These are phyloP conservation scores for Vollenhovia emeryi DNA, from an alignment of 1,140 invertebrate species.

Conservation along the genomic window DNA sequence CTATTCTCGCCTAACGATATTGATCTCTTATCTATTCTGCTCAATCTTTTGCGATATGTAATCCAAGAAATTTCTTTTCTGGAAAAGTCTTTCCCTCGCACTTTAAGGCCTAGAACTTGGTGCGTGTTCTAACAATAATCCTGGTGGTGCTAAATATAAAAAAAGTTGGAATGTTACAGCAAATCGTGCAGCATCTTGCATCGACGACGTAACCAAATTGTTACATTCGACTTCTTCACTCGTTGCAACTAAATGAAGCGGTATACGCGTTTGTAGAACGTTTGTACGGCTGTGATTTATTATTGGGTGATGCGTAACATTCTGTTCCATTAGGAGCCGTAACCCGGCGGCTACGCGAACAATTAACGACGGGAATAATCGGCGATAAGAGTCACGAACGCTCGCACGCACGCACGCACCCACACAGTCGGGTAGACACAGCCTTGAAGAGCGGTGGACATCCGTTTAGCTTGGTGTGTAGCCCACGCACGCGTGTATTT, in stretches of 20 bases:
- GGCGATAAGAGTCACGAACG: slow-evolving; percentile 55
- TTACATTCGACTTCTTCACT: not conserved
- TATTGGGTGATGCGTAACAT: slow-evolving; percentile 63
- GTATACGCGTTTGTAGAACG: slow-evolving; percentile 7
- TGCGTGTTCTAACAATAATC: too few relatives aligned
- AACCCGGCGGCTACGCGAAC: slow-evolving; percentile 49
- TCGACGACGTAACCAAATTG: not conserved
- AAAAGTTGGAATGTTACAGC: too few relatives aligned
- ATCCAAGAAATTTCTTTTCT: not conserved
- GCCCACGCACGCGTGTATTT: slow-evolving; percentile 59
- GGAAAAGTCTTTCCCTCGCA: too few relatives aligned
- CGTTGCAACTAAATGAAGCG: not conserved
- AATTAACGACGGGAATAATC: slow-evolving; percentile 56
- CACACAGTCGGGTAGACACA: not conserved
- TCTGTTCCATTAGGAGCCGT: slow-evolving; percentile 58
- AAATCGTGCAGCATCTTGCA: not conserved
- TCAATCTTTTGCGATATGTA: not conserved
- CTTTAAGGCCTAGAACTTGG: too few relatives aligned
- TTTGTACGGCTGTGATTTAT: slow-evolving; percentile 69
- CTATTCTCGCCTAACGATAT: not conserved
- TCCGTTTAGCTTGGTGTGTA: slow-evolving; percentile 47
- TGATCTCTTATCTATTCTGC: not conserved
- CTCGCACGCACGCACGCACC: not conserved
- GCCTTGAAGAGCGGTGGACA: slow-evolving; percentile 19
- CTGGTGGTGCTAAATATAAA: too few relatives aligned